Conservation (phyloP, 2,113 vertebrate genomes). For the Saccopteryx bilineata region DNA sequence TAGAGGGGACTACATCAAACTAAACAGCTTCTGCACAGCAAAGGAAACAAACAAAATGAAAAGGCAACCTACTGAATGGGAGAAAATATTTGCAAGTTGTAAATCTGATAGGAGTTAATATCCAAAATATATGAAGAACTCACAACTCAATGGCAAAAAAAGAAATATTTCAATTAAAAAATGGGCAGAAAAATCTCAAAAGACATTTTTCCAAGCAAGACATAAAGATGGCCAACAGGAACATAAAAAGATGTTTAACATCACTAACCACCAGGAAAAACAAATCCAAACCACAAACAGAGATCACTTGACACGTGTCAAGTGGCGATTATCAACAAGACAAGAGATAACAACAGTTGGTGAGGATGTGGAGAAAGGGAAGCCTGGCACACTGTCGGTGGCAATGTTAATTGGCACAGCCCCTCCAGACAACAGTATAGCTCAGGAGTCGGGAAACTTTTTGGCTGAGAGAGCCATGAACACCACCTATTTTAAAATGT, state of each 20-base stretch:
- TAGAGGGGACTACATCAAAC: background rate
- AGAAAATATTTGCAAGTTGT: background rate
- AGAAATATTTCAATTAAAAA: background rate
- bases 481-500: too few relatives aligned
- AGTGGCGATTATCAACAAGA: background rate
- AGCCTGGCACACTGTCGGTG: background rate
- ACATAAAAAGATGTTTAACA: background rate
- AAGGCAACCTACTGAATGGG: background rate
- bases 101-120: background rate
- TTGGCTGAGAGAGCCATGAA: too few relatives aligned
- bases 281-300: background rate
- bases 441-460: too few relatives aligned
- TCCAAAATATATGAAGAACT: background rate
- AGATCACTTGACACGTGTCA: background rate
- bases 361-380: background rate
- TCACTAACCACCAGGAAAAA: background rate
- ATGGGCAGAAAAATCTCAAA: background rate
- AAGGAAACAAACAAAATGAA: background rate
- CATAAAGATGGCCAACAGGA: background rate
- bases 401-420: background rate
- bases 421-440: background rate
- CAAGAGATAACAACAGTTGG: too few relatives aligned
- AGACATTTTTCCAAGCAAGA: background rate
- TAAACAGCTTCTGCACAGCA: background rate
- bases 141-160: background rate